Conservation (phyloP, 2,888 invertebrate genomes). For the Drosophila histrio region DNA sequence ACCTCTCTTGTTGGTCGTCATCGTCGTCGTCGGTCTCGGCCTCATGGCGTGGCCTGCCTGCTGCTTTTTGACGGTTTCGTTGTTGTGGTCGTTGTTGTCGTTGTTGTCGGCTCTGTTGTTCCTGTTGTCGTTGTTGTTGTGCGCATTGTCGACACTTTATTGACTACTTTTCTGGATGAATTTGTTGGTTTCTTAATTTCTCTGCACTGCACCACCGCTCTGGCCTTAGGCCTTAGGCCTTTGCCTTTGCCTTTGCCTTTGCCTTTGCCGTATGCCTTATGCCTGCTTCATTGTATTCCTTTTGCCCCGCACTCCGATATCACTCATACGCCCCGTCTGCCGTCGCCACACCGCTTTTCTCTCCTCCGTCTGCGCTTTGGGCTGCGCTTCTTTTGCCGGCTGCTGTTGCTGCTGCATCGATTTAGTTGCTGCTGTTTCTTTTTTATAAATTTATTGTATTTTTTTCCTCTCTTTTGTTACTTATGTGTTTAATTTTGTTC, state of each 20-base stretch:
- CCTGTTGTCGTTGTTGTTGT: conserved; percentile 51
- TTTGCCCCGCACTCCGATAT: conserved; percentile 47
- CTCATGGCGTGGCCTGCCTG: conserved; percentile 62
- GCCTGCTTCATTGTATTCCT: conserved; percentile 37
- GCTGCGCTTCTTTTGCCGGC: conserved; percentile 62
- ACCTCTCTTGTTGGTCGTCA: conserved; percentile 17
- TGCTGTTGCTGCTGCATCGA: conserved; percentile 63
- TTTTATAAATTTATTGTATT: conserved; percentile 74
- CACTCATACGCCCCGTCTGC: conserved; percentile 74
- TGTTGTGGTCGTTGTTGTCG: conserved; percentile 31
- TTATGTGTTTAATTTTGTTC: conserved; percentile 75
- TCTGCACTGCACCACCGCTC: conserved; percentile 59
- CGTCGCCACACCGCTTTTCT: conserved; percentile 22
- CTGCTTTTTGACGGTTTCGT: conserved; percentile 78
- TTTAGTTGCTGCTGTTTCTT: conserved; percentile 59
- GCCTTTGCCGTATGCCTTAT: too few relatives aligned
- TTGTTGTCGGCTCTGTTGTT: conserved; percentile 42
- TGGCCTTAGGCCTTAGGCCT: conserved; percentile 13
- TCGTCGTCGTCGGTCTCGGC: conserved; percentile 18
- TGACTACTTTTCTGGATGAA: conserved; percentile 82
- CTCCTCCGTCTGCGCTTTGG: conserved; percentile 34
- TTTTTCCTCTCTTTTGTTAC: conserved; percentile 59
- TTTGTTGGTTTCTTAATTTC: conserved; percentile 81
- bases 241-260: too few relatives aligned
- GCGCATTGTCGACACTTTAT: conserved; percentile 81